Percentiles rank a stretch among this genome's conserved stretches.
phyloP scores from a whole-genome alignment of 2,797 vertebrate species.

The Coendou prehensilis region DNA sequence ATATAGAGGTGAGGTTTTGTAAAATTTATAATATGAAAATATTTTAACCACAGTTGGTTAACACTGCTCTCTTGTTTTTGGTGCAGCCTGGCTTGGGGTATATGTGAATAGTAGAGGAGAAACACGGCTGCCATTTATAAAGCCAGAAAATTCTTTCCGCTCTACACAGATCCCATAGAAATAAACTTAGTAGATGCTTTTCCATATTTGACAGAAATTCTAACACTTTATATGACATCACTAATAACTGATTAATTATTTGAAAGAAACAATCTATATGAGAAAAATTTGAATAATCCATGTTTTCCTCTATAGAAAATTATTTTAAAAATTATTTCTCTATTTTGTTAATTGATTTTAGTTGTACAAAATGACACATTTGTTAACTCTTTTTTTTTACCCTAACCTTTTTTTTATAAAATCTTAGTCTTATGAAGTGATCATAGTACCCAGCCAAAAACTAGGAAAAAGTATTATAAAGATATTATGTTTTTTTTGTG shows the following conservation, averaged over 20 bases:
- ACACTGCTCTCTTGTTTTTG: not conserved
- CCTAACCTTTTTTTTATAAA: not conserved
- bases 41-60: slow-evolving; percentile 1
- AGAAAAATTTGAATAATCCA: not conserved
- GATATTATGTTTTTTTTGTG: not conserved
- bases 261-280: not conserved
- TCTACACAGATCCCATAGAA: not conserved
- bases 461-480: not conserved
- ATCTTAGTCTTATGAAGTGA: not conserved
- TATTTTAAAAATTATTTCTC: not conserved
- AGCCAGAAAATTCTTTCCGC: slow-evolving; percentile 10
- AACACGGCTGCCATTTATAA: not conserved
- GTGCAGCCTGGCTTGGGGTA: not conserved
- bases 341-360: too few relatives aligned
- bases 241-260: not conserved
- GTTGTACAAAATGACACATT: too few relatives aligned
- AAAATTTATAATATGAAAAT: not conserved
- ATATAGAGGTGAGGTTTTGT: not conserved
- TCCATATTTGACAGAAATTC: not conserved
- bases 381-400: too few relatives aligned
- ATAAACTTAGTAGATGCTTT: not conserved
- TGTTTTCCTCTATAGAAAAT: not conserved
- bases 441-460: not conserved
- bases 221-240: not conserved
- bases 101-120: not conserved